Percentiles rank a stretch among this genome's conserved stretches.
phyloP scores from a whole-genome alignment of 2,797 vertebrate genomes.

The Garrulus glandarius region DNA sequence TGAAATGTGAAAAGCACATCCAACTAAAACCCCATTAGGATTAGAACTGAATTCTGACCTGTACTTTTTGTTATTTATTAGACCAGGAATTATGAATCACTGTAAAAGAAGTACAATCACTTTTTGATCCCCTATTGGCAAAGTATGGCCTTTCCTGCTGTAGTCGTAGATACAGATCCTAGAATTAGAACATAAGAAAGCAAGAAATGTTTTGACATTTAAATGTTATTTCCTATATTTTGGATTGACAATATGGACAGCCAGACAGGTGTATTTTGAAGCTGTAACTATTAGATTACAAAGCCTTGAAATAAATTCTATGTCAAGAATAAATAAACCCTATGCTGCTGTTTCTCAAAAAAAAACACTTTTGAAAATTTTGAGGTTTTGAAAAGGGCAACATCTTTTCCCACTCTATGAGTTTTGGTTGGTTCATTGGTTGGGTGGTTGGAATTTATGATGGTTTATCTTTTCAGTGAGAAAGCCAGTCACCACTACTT shows the following conservation, averaged over 20 bases:
- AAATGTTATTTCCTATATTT: not conserved
- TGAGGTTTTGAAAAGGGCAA: not conserved
- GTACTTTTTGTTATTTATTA: constrained; percentile 37
- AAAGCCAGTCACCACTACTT: not conserved
- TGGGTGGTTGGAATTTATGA: fast-evolving
- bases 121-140: constrained; percentile 9
- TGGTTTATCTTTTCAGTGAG: not conserved
- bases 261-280: not conserved
- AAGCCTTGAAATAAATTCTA: not conserved
- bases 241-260: not conserved
- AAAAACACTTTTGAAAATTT: not conserved
- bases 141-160: not conserved
- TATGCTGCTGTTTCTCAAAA: not conserved
- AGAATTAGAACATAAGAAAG: constrained; percentile 34
- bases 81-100: constrained; percentile 17
- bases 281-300: not conserved
- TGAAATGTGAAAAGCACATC: not conserved
- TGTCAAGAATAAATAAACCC: not conserved
- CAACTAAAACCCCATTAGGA: not conserved
- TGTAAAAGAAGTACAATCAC: constrained; percentile 39
- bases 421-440: not conserved
- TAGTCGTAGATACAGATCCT: not conserved
- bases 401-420: not conserved
- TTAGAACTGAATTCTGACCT: not conserved
- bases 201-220: constrained; percentile 39